These are phyloP conservation scores for Rhinogobius similis DNA, from an alignment of 2,113 vertebrate species.

Conservation along the genomic window DNA sequence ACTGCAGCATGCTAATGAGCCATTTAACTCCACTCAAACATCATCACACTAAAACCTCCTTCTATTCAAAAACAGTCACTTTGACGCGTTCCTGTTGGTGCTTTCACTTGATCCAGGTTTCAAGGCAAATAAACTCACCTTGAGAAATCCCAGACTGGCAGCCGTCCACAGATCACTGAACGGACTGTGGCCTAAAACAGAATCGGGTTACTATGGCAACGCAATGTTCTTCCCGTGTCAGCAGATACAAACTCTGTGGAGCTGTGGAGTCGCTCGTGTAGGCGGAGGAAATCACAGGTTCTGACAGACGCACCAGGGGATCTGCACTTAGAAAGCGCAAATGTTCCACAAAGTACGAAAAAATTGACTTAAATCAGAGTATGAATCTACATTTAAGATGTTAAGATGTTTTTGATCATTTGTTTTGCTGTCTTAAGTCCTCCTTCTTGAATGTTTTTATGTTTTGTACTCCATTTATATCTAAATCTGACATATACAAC, in stretches of 20 bases:
- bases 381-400: no score
- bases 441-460: no score
- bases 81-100: background rate
- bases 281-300: conserved; percentile 7
- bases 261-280: conserved; percentile 1
- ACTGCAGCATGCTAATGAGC: conserved; percentile 1
- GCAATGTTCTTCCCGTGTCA: conserved; percentile 12
- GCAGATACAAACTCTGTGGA: conserved; percentile 2
- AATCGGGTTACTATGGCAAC: conserved; percentile 41
- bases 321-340: background rate
- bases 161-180: conserved; percentile 7
- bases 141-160: conserved; percentile 11
- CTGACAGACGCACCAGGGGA: background rate
- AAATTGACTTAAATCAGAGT: background rate
- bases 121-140: background rate
- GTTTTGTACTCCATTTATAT: no score
- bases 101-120: conserved; percentile 1
- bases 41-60: background rate
- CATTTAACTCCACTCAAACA: background rate
- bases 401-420: no score
- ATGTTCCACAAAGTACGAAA: background rate
- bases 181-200: conserved; percentile 28
- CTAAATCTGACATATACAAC: no score
- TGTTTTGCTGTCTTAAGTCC: no score
- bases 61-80: background rate